Conservation (phyloP, 2,797 vertebrate genomes). For the Odontamblyopus lacepedii region DNA sequence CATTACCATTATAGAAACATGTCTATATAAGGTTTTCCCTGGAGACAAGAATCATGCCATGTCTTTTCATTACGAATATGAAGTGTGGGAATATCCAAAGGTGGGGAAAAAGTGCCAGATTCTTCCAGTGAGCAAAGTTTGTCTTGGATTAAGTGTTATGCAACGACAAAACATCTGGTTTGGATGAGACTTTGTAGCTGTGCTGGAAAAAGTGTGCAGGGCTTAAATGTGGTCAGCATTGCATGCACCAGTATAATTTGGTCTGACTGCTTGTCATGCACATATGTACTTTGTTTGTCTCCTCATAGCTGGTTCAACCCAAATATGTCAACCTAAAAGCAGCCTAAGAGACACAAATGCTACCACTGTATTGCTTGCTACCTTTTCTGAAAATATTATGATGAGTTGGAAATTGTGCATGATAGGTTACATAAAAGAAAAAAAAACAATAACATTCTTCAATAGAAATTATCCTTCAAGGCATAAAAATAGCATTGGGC, state of each 20-base stretch:
- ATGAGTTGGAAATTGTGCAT: slow-evolving; percentile 17
- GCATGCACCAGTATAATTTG: slow-evolving; percentile 72
- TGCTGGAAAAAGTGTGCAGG: slow-evolving; percentile 49
- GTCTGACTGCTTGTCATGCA: slow-evolving; percentile 50
- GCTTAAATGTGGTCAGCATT: slow-evolving; percentile 62
- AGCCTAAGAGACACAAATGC: slow-evolving; percentile 24
- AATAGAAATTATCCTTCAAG: not conserved
- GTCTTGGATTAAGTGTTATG: slow-evolving; percentile 71
- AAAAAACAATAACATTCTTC: not conserved
- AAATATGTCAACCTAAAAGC: slow-evolving; percentile 13
- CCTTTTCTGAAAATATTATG: not conserved
- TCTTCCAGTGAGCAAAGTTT: slow-evolving; percentile 39
- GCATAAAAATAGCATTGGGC: not conserved
- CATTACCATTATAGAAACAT: slow-evolving; percentile 10
- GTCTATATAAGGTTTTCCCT: slow-evolving; percentile 9
- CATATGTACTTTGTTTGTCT: slow-evolving; percentile 54
- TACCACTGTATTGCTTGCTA: slow-evolving; percentile 8
- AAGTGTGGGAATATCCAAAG: slow-evolving; percentile 17
- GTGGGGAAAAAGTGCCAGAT: slow-evolving; percentile 22
- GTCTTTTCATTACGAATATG: slow-evolving; percentile 17
- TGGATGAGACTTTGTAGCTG: slow-evolving; percentile 63
- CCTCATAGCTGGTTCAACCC: slow-evolving; percentile 33
- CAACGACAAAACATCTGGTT: slow-evolving; percentile 76
- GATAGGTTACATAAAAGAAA: slow-evolving; percentile 33
- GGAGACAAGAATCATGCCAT: slow-evolving; percentile 12